phyloP scores from a whole-genome alignment of 1,140 invertebrate genomes.

The Brachionus koreanus region DNA sequence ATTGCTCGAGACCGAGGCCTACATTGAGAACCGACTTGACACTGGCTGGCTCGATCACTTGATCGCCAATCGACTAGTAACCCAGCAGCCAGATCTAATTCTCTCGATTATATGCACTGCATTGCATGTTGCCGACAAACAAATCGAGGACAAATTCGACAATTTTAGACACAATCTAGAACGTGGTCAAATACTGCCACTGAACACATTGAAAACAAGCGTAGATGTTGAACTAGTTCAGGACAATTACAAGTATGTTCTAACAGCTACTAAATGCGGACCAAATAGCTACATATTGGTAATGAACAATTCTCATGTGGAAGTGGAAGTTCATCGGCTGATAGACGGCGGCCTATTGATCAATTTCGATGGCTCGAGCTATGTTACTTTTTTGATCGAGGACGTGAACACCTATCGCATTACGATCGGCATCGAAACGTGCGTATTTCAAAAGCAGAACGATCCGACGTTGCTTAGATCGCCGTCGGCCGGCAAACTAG shows the following conservation, averaged over 20 bases:
- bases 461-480: constrained; percentile 81
- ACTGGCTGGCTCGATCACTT: constrained; percentile 95
- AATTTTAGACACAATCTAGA: constrained; percentile 87
- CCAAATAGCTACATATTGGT: constrained; percentile 83
- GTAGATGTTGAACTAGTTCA: constrained; percentile 88
- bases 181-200: constrained; percentile 84
- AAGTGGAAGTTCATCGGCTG: constrained; percentile 78
- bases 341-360: constrained; percentile 69
- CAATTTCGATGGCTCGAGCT: constrained; percentile 84
- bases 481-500: constrained; percentile 90
- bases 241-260: constrained; percentile 82
- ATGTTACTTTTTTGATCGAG: constrained; percentile 95
- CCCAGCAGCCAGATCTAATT: constrained; percentile 85
- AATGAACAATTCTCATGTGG: constrained; percentile 88
- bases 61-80: constrained; percentile 68
- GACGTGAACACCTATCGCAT: constrained; percentile 93
- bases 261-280: constrained; percentile 80
- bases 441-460: constrained; percentile 96
- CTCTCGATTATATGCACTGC: constrained; percentile 88
- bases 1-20: constrained; percentile 83
- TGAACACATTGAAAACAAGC: constrained; percentile 81
- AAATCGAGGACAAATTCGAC: constrained; percentile 72
- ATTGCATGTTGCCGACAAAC: constrained; percentile 86
- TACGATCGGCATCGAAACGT: constrained; percentile 94
- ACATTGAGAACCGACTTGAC: constrained; percentile 83